Conservation (phyloP, 2,888 invertebrate genomes). For the Caenorhabditis sp. region DNA sequence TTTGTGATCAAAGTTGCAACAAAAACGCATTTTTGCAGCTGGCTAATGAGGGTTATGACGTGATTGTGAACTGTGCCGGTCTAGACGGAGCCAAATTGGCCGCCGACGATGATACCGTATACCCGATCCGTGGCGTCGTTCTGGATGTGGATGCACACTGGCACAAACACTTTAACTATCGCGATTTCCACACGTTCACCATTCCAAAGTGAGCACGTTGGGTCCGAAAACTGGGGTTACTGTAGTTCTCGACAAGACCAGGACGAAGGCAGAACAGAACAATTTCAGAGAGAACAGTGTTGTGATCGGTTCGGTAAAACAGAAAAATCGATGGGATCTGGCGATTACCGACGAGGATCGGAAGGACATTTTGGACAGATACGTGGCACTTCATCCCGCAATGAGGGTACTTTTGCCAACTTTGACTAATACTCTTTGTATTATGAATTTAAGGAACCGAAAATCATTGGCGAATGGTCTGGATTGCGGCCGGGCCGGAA, state of each 20-base stretch:
- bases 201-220: constrained; percentile 65
- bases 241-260: too few species aligned
- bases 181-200: constrained; percentile 68
- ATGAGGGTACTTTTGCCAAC: too few species aligned
- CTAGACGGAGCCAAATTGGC: constrained; percentile 79
- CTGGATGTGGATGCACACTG: constrained; percentile 86
- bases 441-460: constrained; percentile 64
- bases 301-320: constrained; percentile 70
- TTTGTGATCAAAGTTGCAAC: background rate
- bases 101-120: constrained; percentile 78
- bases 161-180: constrained; percentile 89
- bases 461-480: constrained; percentile 69
- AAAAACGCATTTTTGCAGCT: too few species aligned
- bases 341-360: constrained; percentile 71
- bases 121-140: constrained; percentile 76
- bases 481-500: constrained; percentile 68
- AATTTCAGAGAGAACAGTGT: constrained; percentile 63
- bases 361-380: constrained; percentile 68
- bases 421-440: too few species aligned
- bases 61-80: constrained; percentile 81
- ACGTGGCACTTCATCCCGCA: constrained; percentile 66
- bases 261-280: background rate
- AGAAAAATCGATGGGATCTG: constrained; percentile 63
- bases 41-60: constrained; percentile 78
- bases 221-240: background rate